Percentiles rank a stretch among this genome's conserved stretches.
Evolutionary conservation across 1,140 invertebrate species (phyloP).

Genomic region (Proctacanthus coquilletti): DNA sequence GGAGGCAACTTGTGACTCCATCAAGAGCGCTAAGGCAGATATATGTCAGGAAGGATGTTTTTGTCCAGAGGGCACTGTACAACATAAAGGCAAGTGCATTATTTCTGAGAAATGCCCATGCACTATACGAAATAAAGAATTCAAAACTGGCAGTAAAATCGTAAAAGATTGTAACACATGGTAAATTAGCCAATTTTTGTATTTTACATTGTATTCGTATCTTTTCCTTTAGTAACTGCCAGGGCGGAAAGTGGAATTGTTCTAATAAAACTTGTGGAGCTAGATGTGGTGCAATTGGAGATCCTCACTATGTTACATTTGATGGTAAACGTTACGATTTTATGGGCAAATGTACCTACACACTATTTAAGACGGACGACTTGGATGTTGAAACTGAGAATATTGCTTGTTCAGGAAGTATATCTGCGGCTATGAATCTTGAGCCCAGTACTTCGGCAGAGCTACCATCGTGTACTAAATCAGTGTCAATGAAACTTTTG

Average conservation of each 20-base stretch:
- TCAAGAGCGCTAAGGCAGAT: slow-evolving; percentile 18
- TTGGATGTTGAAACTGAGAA: slow-evolving; percentile 68
- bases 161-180: slow-evolving; percentile 72
- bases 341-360: slow-evolving; percentile 78
- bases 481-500: slow-evolving; percentile 44
- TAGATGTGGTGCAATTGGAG: slow-evolving; percentile 64
- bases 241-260: slow-evolving; percentile 55
- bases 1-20: slow-evolving; percentile 38
- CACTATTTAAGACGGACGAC: slow-evolving; percentile 49
- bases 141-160: slow-evolving; percentile 51
- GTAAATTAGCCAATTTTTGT: slow-evolving; percentile 32
- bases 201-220: background rate
- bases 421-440: slow-evolving; percentile 56
- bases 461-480: slow-evolving; percentile 66
- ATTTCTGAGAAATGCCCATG: slow-evolving; percentile 58
- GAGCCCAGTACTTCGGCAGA: slow-evolving; percentile 33
- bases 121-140: slow-evolving; percentile 55
- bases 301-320: slow-evolving; percentile 83
- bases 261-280: slow-evolving; percentile 54
- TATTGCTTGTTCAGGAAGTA: slow-evolving; percentile 57
- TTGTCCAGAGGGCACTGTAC: slow-evolving; percentile 57
- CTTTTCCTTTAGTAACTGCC: slow-evolving; percentile 14
- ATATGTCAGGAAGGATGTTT: slow-evolving; percentile 74
- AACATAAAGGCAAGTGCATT: slow-evolving; percentile 60
- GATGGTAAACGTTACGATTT: slow-evolving; percentile 74